Conservation (phyloP, 2,113 vertebrate genomes). For the Anarrhichthys ocellatus region DNA sequence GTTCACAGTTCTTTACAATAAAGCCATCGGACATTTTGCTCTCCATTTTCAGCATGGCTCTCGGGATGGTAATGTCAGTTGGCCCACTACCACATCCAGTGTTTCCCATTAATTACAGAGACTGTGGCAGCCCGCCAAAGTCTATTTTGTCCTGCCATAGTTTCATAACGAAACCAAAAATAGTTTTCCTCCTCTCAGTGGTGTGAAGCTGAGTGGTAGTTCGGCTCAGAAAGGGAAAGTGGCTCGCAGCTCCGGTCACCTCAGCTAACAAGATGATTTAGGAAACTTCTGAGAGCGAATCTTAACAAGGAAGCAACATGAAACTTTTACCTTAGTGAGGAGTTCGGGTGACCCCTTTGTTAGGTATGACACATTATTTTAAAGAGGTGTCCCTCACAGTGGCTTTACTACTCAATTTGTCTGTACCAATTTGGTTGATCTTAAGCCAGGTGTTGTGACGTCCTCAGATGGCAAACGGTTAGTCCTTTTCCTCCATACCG, state of each 20-base stretch:
- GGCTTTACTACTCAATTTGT: too few relatives aligned
- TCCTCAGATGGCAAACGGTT: too few relatives aligned
- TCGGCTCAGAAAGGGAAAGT: neutral
- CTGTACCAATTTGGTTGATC: too few relatives aligned
- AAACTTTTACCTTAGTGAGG: neutral
- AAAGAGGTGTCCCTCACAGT: neutral
- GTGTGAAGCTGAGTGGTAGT: neutral
- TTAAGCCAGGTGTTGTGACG: too few relatives aligned
- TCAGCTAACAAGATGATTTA: too few relatives aligned
- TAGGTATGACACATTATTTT: neutral
- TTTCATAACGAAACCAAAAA: neutral
- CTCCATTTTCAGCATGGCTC: neutral
- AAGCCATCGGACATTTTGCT: slow-evolving; percentile 29
- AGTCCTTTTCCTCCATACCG: too few relatives aligned
- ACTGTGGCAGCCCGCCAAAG: neutral
- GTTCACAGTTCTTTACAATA: slow-evolving; percentile 34
- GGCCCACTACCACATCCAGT: neutral
- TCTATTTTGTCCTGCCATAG: neutral
- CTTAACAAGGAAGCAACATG: neutral
- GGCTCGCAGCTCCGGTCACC: neutral
- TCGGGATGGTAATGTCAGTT: neutral
- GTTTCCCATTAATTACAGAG: neutral
- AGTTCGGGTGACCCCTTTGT: too few relatives aligned
- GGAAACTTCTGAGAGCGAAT: too few relatives aligned
- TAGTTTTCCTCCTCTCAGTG: neutral